Base-by-base conservation (phyloP, 2,113 vertebrate species). In the Caloenas nicobarica region DNA sequence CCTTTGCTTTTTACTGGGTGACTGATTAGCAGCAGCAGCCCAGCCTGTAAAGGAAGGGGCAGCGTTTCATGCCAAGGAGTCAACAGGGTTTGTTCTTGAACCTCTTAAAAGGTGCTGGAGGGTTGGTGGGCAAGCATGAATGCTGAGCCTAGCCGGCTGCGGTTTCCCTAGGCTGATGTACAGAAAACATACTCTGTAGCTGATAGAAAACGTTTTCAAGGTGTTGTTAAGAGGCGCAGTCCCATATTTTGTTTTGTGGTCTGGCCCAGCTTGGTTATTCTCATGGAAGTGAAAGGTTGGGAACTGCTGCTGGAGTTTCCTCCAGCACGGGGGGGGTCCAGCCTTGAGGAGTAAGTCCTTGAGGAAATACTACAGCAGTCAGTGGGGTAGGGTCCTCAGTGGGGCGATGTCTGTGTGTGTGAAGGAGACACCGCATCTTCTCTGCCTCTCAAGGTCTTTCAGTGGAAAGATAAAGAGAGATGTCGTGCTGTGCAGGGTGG, bases 101-200 rank as follows among this genome's bases (percentile, higher is more conserved):
- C 54, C 54, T 87, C 68, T 46, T 66, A 40, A 60, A 65, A 17
- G 1, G 2, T 0, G 0, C 51, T 18, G 66, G 36, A 44, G 40
- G 18, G 6, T 19, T 11, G 22, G 17, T 58, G 53, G 24, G 66
- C 53, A 29, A 69, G 24, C 19, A 17, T 0, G 1, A 73, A 56
- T 2, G 50, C 50, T 53, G 68, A 70, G 46, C 74, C 25, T 4
- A n/a, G 1, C n/a, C 61, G 1, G 0, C 22, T 51, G 33, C 0
- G 0, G 3, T 71, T 72, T 74, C 66, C 16, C 0, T 9, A 26
- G 26, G 48, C 13, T 33, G 26, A 26, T 42, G 48, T 36, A 33
- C 34, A 36, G 87, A 78, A 70, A 62, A 84, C 14, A 2, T 36
- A 7, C 17, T 61, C 69, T 62, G 33, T 42, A 81, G 53, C 38